Evolutionary conservation across 2,113 vertebrate genomes (phyloP).

Genomic region (Galemys pyrenaicus): DNA sequence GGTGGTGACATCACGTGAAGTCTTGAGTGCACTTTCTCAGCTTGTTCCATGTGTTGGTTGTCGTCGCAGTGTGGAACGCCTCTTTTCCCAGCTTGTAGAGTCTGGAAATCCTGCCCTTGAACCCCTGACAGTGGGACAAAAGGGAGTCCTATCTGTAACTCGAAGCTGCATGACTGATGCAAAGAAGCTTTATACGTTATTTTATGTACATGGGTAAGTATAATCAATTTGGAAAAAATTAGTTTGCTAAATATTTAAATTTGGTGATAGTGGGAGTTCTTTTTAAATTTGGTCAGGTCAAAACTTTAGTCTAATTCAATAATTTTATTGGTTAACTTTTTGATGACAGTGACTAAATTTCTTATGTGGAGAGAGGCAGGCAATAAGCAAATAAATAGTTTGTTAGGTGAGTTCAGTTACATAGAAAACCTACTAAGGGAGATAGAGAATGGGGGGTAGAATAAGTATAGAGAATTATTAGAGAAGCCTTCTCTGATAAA

Average conservation of each 20-base stretch:
- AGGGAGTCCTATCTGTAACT: conserved; percentile 93
- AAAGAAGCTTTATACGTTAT: conserved; percentile 95
- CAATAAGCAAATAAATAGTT: background rate
- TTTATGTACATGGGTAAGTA: conserved; percentile 96
- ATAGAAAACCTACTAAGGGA: background rate
- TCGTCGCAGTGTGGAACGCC: conserved; percentile 95
- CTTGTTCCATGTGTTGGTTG: conserved; percentile 97
- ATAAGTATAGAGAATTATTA: background rate
- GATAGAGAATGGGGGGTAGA: conserved; percentile 19
- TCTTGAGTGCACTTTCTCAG: conserved; percentile 93
- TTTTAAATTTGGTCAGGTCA: background rate
- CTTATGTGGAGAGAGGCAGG: background rate
- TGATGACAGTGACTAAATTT: background rate
- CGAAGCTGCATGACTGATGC: conserved; percentile 93
- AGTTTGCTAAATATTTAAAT: conserved; percentile 35
- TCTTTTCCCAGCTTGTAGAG: conserved; percentile 96
- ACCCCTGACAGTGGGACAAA: conserved; percentile 94
- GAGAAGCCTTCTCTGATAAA: conserved; percentile 11
- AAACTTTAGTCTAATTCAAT: background rate
- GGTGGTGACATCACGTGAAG: conserved; percentile 95
- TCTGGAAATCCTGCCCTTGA: conserved; percentile 95
- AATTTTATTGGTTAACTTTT: conserved; percentile 28
- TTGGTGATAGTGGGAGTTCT: background rate
- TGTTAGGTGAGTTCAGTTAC: background rate
- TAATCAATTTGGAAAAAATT: conserved; percentile 26